phyloP scores from a whole-genome alignment of 2,113 vertebrate genomes.

The Sula dactylatra region DNA sequence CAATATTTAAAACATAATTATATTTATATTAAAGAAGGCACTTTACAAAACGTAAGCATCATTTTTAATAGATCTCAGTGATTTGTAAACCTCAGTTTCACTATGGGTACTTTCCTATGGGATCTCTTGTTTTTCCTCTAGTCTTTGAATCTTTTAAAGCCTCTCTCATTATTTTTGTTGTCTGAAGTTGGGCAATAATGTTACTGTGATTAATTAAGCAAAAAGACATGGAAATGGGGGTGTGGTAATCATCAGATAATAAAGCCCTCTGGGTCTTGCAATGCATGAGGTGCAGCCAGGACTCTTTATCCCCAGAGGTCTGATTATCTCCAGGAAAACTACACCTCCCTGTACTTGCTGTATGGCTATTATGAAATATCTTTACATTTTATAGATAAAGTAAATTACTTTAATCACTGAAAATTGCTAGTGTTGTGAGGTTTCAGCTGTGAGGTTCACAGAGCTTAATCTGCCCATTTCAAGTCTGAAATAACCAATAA shows the following conservation, averaged over 20 bases:
- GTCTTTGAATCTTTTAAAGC: slow-evolving; percentile 80
- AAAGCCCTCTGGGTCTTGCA: slow-evolving; percentile 72
- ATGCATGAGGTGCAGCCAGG: slow-evolving; percentile 69
- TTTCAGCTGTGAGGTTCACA: slow-evolving; percentile 58
- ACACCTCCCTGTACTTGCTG: slow-evolving; percentile 65
- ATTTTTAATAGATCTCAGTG: slow-evolving; percentile 62
- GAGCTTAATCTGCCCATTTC: slow-evolving; percentile 56
- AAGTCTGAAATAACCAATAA: slow-evolving; percentile 74
- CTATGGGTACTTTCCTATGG: slow-evolving; percentile 70
- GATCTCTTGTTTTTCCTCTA: slow-evolving; percentile 73
- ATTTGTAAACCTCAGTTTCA: slow-evolving; percentile 73
- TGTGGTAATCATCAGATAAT: slow-evolving; percentile 80
- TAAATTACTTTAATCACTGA: slow-evolving; percentile 64
- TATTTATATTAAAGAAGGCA: slow-evolving; percentile 72
- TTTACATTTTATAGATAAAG: slow-evolving; percentile 70
- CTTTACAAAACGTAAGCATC: slow-evolving; percentile 68
- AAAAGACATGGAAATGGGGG: slow-evolving; percentile 74
- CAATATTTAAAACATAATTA: slow-evolving; percentile 66
- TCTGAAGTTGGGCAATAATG: slow-evolving; percentile 80
- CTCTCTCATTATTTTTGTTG: slow-evolving; percentile 82
- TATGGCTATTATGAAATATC: slow-evolving; percentile 63
- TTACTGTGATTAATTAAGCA: slow-evolving; percentile 83
- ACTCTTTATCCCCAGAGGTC: slow-evolving; percentile 73
- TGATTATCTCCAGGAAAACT: slow-evolving; percentile 79
- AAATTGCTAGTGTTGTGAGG: slow-evolving; percentile 56